phyloP scores from a whole-genome alignment of 1,140 invertebrate species.

The Phthorimaea operculella region DNA sequence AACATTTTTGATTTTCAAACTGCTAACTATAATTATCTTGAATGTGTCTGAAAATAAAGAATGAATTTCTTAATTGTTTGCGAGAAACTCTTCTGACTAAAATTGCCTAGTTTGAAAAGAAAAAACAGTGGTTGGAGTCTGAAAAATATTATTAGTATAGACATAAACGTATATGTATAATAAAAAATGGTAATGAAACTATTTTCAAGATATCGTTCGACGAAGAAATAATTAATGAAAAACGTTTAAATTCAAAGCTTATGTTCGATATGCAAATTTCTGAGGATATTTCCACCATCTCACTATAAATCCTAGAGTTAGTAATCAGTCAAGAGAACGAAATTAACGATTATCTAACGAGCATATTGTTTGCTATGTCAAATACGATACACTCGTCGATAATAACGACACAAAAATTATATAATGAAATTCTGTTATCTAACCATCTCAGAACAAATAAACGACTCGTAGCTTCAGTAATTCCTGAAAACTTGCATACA shows the following conservation, averaged over 20 bases:
- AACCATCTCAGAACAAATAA: conserved; percentile 19
- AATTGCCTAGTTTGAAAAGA: conserved; percentile 19
- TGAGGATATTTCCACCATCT: conserved; percentile 21
- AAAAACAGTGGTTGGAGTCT: conserved; percentile 28
- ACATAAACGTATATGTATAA: conserved; percentile 20
- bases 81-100: conserved; percentile 13
- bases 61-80: conserved; percentile 6
- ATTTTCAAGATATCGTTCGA: conserved; percentile 23
- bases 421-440: conserved; percentile 25
- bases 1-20: conserved; percentile 23
- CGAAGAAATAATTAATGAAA: conserved; percentile 26
- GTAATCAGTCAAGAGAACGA: conserved; percentile 25
- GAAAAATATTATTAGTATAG: conserved; percentile 18
- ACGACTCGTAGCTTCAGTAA: conserved; percentile 14
- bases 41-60: conserved; percentile 12
- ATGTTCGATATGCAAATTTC: conserved; percentile 21
- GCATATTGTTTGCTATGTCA: conserved; percentile 31
- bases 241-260: conserved; percentile 14
- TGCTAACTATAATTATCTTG: conserved; percentile 15
- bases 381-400: conserved; percentile 32
- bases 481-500: conserved; percentile 16
- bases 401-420: conserved; percentile 23
- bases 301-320: conserved; percentile 17
- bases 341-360: conserved; percentile 22
- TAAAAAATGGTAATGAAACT: conserved; percentile 23